Base-by-base conservation (phyloP, 2,797 vertebrate species). In the Pseudomugil tenellus region DNA sequence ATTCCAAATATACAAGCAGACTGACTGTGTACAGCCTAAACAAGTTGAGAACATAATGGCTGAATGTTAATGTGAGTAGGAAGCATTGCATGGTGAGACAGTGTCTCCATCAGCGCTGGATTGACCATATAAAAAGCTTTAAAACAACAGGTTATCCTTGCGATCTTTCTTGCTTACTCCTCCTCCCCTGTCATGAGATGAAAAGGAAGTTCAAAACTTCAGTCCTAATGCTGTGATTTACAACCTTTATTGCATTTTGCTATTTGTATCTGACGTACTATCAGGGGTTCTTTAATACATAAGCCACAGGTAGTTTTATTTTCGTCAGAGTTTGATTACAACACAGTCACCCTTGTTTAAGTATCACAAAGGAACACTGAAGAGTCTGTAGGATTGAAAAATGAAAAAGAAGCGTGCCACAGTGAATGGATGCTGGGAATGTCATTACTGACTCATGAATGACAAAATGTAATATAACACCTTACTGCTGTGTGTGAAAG, bases 1-100 rank as follows among this genome's bases (percentile, higher is more conserved):
- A 87, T 84, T 86, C 71, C 83, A 85, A 91, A 93, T 79, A 87
- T 87, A 76, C 55, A 46, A 82, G 61, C 79, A 80, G 76, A 74
- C 43, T 72, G 64, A 70, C 35, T 74, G 72, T 87, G 88, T 83
- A 75, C 74, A 71, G 67, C 54, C 69, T 51, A 68, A 87, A 77
- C 75, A 80, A 82, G 53, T 54, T 56, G 60, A 62, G 35, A 53
- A 55, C 25, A 75, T 84, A 74, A 87, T 77, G 80, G 73, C 34
- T 75, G 80, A 80, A 85, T 83, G 52, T 65, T 60, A 68, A 84
- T 72, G 61, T 51, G 67, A 59, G 54, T 61, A 76, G 81, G 53
- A 68, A 29, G 41, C 32, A n/a, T 16, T 48, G 61, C 64, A 51
- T 26, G 54, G 59, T 17, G 49, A 72, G 62, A 73, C 49, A 67